Evolutionary conservation across 2,797 vertebrate genomes (phyloP), one percentile per base, ranked within the genome.

Genomic region (Hydrolagus colliei): DNA sequence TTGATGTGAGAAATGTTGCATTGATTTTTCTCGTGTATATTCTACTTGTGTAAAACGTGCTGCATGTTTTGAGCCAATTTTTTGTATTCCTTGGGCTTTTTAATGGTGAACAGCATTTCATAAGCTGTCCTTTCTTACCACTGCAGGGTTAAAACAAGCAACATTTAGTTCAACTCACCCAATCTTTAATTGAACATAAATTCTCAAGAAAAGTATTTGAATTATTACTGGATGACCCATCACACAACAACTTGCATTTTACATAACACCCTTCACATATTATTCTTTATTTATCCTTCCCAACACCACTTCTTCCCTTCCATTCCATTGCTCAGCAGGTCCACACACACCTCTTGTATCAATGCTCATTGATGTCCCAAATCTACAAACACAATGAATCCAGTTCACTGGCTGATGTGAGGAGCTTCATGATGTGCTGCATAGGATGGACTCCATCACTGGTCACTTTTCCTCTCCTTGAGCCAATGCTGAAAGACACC

Each of bases 381-480:
- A 52, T 84, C 79, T 4, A 71, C 65, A 84, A 32, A 84, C 32
- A 63, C 67, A 65, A 65, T 18, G 62, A 80, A 65, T 68, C 65
- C 79, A 16, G 71, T 61, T 71, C 65, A 63, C 20, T 65, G 41
- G 79, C 32, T n/a, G 71, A 84, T 1, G 35, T 18, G 27, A 41
- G 79, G 65, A 84, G 65, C 14, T 4, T 32, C 65, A 84, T 41
- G 65, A 68, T 14, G 71, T 32, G 16, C 41, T 68, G 71, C 41
- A 41, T 63, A 35, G 65, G 68, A 13, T 65, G 68, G 79, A 41
- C 65, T 32, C 79, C 63, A 9, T 68, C 32, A 68, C 16, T 35
- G 35, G 27, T 67, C 79, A 84, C 3, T 71, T 84, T 41, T 68
- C 20, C 32, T 65, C 79, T 84, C 71, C 79, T 12, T 84, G 65